phyloP scores from a whole-genome alignment of 2,888 invertebrate species.

The Lottia scabra region DNA sequence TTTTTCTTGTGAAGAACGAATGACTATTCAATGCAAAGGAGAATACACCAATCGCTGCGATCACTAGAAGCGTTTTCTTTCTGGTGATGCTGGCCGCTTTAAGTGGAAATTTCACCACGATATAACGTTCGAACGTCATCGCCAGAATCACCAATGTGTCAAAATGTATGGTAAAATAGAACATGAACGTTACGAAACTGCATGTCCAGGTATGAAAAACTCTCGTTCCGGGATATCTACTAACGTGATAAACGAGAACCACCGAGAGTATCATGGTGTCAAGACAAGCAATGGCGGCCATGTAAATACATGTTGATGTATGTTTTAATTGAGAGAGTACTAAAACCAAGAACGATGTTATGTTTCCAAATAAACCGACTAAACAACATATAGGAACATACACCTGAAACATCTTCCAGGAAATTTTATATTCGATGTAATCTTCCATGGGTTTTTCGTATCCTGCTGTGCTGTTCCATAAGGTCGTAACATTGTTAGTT shows the following conservation, averaged over 20 bases:
- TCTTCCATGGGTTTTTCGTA: background rate
- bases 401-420: slow-evolving; percentile 15
- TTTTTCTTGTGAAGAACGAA: slow-evolving; percentile 23
- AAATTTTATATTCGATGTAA: slow-evolving; percentile 17
- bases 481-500: background rate
- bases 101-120: slow-evolving; percentile 28
- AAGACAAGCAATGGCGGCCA: background rate
- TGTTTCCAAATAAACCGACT: slow-evolving; percentile 25
- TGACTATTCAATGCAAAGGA: slow-evolving; percentile 23
- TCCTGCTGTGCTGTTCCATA: background rate
- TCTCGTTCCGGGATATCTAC: background rate
- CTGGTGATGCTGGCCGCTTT: slow-evolving; percentile 14
- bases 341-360: slow-evolving; percentile 21
- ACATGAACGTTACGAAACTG: slow-evolving; percentile 24
- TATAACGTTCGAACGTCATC: slow-evolving; percentile 31
- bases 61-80: slow-evolving; percentile 16
- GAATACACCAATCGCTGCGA: slow-evolving; percentile 8
- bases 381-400: slow-evolving; percentile 21
- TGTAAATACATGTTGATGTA: background rate
- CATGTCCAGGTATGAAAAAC: slow-evolving; percentile 18
- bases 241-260: background rate
- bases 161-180: slow-evolving; percentile 28
- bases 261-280: background rate
- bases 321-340: background rate
- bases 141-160: slow-evolving; percentile 25